Percentiles rank a stretch among this genome's conserved stretches.
Conservation (phyloP, 2,797 vertebrate genomes). For the Morus bassanus region DNA sequence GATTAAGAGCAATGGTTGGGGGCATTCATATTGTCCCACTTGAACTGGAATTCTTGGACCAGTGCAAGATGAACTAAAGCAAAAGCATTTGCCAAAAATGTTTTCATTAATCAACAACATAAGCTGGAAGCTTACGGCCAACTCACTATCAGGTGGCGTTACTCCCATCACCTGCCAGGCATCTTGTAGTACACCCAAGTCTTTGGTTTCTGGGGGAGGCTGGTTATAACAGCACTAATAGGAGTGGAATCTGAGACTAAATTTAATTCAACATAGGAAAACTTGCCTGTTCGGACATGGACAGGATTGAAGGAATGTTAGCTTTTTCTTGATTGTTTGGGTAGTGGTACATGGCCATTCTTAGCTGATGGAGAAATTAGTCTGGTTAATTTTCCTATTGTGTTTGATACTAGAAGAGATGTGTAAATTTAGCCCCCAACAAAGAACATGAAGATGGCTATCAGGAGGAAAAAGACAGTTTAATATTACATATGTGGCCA, state of each 20-base stretch:
- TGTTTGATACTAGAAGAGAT: neutral
- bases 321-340: constrained; percentile 40
- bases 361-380: constrained; percentile 13
- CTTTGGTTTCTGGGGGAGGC: neutral
- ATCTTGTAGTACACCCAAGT: neutral
- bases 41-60: neutral
- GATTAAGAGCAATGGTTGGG: neutral
- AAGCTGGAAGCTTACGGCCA: neutral
- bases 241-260: neutral
- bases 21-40: neutral
- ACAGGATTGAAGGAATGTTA: constrained; percentile 18
- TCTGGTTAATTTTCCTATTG: constrained; percentile 1
- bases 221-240: neutral
- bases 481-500: neutral
- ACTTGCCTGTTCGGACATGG: neutral
- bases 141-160: neutral
- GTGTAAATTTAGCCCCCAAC: neutral
- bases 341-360: neutral
- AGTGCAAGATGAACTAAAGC: neutral
- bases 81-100: neutral
- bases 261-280: neutral
- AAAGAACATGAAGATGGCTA: neutral
- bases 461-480: neutral
- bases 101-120: neutral
- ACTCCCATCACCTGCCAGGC: neutral